Evolutionary conservation across 2,888 invertebrate species (phyloP).

Genomic region (Cheilosia soror): DNA sequence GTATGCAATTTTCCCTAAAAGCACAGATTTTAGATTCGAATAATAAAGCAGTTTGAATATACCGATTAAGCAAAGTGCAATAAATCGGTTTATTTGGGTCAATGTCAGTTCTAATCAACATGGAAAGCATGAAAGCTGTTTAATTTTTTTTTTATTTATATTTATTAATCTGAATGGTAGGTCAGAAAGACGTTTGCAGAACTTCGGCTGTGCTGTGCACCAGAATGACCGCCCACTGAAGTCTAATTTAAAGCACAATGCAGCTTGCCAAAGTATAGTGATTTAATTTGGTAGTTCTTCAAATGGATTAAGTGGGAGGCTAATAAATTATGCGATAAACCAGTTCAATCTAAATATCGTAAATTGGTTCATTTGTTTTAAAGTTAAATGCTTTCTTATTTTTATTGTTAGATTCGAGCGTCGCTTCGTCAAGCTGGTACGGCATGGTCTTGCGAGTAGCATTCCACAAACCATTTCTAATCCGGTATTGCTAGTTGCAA

Average conservation of each 20-base stretch:
- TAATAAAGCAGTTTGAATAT: constrained; percentile 31
- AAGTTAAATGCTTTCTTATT: neutral
- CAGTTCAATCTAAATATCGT: too few species aligned
- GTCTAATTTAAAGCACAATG: too few species aligned
- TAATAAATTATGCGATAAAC: too few species aligned
- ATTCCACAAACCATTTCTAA: neutral
- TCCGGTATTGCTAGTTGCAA: constrained; percentile 5
- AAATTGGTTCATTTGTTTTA: too few species aligned
- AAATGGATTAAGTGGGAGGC: too few species aligned
- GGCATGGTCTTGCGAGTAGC: neutral
- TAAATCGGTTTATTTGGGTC: constrained; percentile 11
- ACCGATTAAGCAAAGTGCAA: constrained; percentile 27
- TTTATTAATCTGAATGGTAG: neutral
- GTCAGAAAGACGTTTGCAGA: too few species aligned
- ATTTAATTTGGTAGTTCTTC: too few species aligned
- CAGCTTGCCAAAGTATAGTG: too few species aligned
- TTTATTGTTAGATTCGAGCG: neutral
- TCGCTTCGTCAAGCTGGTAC: neutral
- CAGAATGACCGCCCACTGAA: too few species aligned
- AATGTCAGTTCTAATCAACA: constrained; percentile 35
- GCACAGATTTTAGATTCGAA: neutral
- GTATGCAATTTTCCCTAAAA: constrained; percentile 23
- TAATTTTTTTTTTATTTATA: neutral
- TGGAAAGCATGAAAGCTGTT: constrained; percentile 15
- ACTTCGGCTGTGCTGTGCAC: too few species aligned